phyloP scores from a whole-genome alignment of 2,113 vertebrate genomes.

The Plecotus auritus region DNA sequence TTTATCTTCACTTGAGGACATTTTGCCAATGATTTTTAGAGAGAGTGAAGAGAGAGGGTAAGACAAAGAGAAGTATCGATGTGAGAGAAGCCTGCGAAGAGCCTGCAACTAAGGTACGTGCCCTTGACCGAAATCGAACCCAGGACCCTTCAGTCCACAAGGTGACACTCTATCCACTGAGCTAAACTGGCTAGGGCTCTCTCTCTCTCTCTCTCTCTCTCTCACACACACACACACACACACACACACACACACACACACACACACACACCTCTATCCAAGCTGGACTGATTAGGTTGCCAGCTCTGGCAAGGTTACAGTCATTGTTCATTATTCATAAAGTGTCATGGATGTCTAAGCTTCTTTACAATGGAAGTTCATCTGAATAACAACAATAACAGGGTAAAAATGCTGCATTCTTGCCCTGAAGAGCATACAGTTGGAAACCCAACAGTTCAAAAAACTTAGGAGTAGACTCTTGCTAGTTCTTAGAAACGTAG shows the following conservation, averaged over 20 bases:
- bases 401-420: neutral
- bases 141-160: too few relatives aligned
- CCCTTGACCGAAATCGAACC: too few relatives aligned
- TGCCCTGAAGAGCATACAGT: neutral
- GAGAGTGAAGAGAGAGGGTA: too few relatives aligned
- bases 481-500: neutral
- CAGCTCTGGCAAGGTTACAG: neutral
- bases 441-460: neutral
- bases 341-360: neutral
- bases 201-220: too few relatives aligned
- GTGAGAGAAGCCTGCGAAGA: too few relatives aligned
- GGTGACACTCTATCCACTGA: too few relatives aligned
- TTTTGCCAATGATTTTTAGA: too few relatives aligned
- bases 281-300: neutral
- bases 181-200: neutral
- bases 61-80: too few relatives aligned
- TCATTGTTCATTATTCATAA: neutral
- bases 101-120: too few relatives aligned
- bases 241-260: neutral
- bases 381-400: neutral
- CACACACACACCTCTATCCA: neutral
- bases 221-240: neutral
- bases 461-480: neutral
- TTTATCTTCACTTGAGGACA: too few relatives aligned
- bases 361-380: neutral